phyloP scores from a whole-genome alignment of 2,888 invertebrate genomes.

The Ceriagrion tenellum region DNA sequence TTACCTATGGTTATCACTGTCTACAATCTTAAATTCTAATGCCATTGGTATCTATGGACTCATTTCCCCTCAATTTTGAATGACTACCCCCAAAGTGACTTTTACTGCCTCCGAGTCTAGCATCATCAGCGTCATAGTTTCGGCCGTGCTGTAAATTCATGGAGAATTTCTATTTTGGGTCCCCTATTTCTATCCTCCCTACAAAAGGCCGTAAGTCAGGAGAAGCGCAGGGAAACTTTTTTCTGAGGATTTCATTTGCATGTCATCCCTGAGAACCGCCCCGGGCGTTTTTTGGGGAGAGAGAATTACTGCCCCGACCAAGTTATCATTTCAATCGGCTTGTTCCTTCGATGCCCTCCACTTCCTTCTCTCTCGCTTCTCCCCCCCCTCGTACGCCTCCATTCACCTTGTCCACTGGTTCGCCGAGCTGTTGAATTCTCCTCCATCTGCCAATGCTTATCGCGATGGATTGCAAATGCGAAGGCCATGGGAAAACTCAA shows the following conservation, averaged over 20 bases:
- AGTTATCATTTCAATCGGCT: slow-evolving; percentile 51
- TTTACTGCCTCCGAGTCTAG: neutral
- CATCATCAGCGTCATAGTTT: neutral
- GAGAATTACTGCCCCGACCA: neutral
- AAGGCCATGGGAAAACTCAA: neutral
- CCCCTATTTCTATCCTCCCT: neutral
- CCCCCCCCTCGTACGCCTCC: neutral
- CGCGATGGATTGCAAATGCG: neutral
- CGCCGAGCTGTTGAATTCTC: neutral
- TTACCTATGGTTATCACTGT: neutral
- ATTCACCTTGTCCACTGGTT: neutral
- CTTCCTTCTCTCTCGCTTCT: neutral
- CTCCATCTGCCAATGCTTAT: neutral
- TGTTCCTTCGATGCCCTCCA: slow-evolving; percentile 22
- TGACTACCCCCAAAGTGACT: neutral
- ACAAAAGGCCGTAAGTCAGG: neutral
- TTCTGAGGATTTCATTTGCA: slow-evolving; percentile 37
- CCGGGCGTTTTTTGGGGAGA: neutral
- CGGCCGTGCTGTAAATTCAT: neutral
- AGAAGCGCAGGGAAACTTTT: neutral
- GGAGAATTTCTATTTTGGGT: neutral
- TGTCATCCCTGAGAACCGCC: slow-evolving; percentile 47
- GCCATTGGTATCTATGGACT: neutral
- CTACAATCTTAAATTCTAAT: neutral
- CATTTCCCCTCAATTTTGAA: neutral